phyloP scores from a whole-genome alignment of 2,113 vertebrate genomes.

The Lanius ludovicianus region DNA sequence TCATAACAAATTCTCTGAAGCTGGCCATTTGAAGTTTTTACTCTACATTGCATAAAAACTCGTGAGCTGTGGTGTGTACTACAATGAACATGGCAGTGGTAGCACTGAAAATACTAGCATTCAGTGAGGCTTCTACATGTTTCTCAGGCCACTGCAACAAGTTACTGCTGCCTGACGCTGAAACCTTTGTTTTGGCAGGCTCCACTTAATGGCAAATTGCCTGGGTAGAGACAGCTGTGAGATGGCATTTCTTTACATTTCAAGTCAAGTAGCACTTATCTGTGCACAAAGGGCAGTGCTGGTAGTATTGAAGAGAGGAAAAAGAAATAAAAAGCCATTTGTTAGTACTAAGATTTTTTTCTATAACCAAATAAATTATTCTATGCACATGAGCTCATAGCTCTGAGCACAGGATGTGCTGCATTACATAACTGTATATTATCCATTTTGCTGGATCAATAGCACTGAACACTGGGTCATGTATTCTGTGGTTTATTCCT shows the following conservation, averaged over 20 bases:
- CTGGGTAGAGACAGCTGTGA: not conserved
- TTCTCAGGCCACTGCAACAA: not conserved
- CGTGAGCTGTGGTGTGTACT: not conserved
- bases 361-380: not conserved
- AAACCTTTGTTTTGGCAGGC: not conserved
- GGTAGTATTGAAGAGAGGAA: not conserved
- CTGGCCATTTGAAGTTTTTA: not conserved
- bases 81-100: not conserved
- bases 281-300: not conserved
- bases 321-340: not conserved
- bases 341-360: not conserved
- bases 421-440: not conserved
- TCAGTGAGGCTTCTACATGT: not conserved
- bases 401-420: not conserved
- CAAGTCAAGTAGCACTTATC: slow-evolving; percentile 33
- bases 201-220: slow-evolving; percentile 13
- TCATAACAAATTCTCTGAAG: not conserved
- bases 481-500: not conserved
- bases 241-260: not conserved
- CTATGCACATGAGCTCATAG: not conserved
- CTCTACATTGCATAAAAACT: not conserved
- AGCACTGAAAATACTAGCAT: accelerated
- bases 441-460: not conserved
- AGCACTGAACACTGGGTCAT: not conserved
- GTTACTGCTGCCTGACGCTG: not conserved